Evolutionary conservation across 1,140 invertebrate genomes (phyloP), one percentile per base, ranked within the genome.

Genomic region (Papilio polyxenes): DNA sequence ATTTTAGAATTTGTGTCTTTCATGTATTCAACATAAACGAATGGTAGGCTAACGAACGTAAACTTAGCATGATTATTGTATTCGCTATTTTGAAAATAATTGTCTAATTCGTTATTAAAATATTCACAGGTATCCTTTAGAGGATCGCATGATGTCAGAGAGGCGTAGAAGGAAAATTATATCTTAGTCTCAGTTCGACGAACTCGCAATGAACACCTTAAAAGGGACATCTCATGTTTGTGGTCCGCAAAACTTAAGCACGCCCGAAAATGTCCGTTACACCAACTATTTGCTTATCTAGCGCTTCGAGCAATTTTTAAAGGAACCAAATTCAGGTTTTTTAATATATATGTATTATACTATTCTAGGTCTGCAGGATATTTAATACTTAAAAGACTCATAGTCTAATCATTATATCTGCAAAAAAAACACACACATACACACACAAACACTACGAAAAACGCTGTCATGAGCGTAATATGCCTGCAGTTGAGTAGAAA

Each of bases 101-200:
- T 80, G 62, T 69, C 65, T 65, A 56, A 80, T 83, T 44, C 59
- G 49, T 72, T 56, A 51, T 62, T 80, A 81, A 80, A 48, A 83
- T 76, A 75, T 83, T 77, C 76, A 72, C 76, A 72, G 20, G 49
- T 53, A 59, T 74, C 56, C 76, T 83, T 84, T 83, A 75, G 75
- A 83, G 81, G 80, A 80, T 75, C 56, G 75, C 56, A 87, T 90
- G 87, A 90, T 85, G 86, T 89, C 88, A 90, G 83, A 83, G 53
- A 44, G 80, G 82, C 83, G 74, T 86, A 86, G 85, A 88, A 89
- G 87, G 87, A 89, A 87, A 88, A 88, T 82, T 75, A 81, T 85
- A 76, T 88, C 86, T 88, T 87, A 87, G 53, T 48, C 82, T 40
- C 84, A 85, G 83, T 80, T 88, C 87, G 85, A 84, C 80, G 88